These are phyloP conservation scores for Diplodus puntazzo DNA, from an alignment of 2,797 vertebrate species.

Conservation along the genomic window DNA sequence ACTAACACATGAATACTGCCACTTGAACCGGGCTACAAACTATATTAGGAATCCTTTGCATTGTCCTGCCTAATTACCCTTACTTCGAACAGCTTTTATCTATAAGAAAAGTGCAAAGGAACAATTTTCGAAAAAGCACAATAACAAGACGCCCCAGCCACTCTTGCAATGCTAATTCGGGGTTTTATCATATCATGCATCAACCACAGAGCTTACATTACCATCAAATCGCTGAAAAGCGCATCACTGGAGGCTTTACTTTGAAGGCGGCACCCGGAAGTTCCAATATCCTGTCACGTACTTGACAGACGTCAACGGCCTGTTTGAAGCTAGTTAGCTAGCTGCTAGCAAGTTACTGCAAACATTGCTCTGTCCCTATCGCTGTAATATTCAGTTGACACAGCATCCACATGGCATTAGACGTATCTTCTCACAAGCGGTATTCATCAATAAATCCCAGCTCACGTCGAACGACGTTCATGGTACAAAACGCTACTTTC, in stretches of 20 bases:
- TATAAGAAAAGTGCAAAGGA: too few relatives aligned
- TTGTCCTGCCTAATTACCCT: too few relatives aligned
- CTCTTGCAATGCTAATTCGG: accelerated
- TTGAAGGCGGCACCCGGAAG: slow-evolving; percentile 45
- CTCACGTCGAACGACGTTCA: background rate
- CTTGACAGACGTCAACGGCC: slow-evolving; percentile 61
- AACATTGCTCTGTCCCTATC: slow-evolving; percentile 27
- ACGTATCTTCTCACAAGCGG: background rate
- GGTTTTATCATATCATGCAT: background rate
- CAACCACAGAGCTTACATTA: too few relatives aligned
- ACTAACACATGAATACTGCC: accelerated
- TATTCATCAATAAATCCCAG: background rate
- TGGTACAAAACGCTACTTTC: slow-evolving; percentile 32
- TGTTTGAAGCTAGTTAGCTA: slow-evolving; percentile 58
- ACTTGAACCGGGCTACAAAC: background rate
- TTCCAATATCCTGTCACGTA: accelerated
- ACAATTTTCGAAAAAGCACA: background rate
- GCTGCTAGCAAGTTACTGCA: slow-evolving; percentile 57
- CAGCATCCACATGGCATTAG: too few relatives aligned
- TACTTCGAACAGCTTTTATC: too few relatives aligned
- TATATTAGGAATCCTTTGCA: too few relatives aligned
- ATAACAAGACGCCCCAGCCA: background rate
- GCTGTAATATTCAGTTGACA: background rate
- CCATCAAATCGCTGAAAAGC: too few relatives aligned
- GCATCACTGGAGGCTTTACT: slow-evolving; percentile 6